Evolutionary conservation across 92 coral and sea anemone genomes (phyloP).

Genomic region (Actinernus sp.): DNA sequence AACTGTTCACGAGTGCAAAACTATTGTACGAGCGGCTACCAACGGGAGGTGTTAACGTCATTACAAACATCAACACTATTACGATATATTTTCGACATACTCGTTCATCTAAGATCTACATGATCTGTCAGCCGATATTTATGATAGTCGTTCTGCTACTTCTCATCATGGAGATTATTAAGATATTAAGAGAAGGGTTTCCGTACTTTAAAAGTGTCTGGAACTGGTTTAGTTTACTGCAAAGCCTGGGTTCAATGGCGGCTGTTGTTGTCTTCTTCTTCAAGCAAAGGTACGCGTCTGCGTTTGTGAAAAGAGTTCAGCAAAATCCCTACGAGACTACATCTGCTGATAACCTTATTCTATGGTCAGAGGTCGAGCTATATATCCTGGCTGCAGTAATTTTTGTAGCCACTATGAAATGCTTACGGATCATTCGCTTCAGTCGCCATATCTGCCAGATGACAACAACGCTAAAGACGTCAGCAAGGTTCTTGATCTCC

Average conservation of each 20-base stretch:
- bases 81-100: constrained; percentile 60
- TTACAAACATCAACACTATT: constrained; percentile 59
- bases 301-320: constrained; percentile 50
- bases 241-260: constrained; percentile 35
- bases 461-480: constrained; percentile 42
- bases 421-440: constrained; percentile 61
- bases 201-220: constrained; percentile 53
- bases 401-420: constrained; percentile 60
- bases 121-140: constrained; percentile 58
- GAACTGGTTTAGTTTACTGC: constrained; percentile 62
- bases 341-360: constrained; percentile 60
- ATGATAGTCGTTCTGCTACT: constrained; percentile 67
- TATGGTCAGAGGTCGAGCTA: constrained; percentile 55
- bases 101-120: constrained; percentile 29
- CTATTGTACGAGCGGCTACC: constrained; percentile 64
- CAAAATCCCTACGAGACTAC: constrained; percentile 65
- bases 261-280: constrained; percentile 56
- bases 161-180: constrained; percentile 51
- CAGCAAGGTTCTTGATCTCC: constrained; percentile 33
- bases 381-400: constrained; percentile 58
- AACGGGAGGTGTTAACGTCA: constrained; percentile 60
- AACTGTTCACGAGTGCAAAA: constrained; percentile 73
- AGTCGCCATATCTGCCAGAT: constrained; percentile 67
- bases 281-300: constrained; percentile 54
- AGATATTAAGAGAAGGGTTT: constrained; percentile 44